A percentile compares a stretch with the other conserved stretches of the same genome.
Conservation (phyloP, 2,113 vertebrate genomes). For the Corythornis vintsioides region DNA sequence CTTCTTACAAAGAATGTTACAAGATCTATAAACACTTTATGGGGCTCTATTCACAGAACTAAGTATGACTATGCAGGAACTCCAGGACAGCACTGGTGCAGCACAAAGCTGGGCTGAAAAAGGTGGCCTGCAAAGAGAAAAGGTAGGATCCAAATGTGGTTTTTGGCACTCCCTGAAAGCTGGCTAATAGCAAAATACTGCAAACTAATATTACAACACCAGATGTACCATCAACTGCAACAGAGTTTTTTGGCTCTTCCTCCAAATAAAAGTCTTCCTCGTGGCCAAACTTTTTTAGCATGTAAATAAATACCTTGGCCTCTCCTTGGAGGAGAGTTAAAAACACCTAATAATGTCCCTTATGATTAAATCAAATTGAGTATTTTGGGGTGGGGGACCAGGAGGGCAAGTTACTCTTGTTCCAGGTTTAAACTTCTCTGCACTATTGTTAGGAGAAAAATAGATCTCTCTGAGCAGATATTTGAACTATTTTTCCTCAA, state of each 20-base stretch:
- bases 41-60: conserved; percentile 78
- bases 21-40: conserved; percentile 77
- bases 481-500: conserved; percentile 4
- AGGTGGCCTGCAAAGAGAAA: not conserved
- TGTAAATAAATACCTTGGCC: conserved; percentile 44
- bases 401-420: not conserved
- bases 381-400: not conserved
- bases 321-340: conserved; percentile 23
- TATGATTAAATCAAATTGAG: conserved; percentile 37
- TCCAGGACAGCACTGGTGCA: conserved; percentile 65
- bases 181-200: conserved; percentile 32
- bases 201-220: not conserved
- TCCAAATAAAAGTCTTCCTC: conserved; percentile 36
- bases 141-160: conserved; percentile 34
- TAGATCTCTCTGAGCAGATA: conserved; percentile 34
- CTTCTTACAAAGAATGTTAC: conserved; percentile 79
- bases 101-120: conserved; percentile 59
- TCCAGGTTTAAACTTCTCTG: conserved; percentile 23
- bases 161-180: conserved; percentile 66
- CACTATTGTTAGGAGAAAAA: conserved; percentile 36
- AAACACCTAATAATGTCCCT: conserved; percentile 40
- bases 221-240: not conserved
- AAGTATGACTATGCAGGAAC: conserved; percentile 71
- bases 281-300: conserved; percentile 1
- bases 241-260: conserved; percentile 34